Evolutionary conservation across 2,797 vertebrate species (phyloP).

Genomic region (Mustela erminea): DNA sequence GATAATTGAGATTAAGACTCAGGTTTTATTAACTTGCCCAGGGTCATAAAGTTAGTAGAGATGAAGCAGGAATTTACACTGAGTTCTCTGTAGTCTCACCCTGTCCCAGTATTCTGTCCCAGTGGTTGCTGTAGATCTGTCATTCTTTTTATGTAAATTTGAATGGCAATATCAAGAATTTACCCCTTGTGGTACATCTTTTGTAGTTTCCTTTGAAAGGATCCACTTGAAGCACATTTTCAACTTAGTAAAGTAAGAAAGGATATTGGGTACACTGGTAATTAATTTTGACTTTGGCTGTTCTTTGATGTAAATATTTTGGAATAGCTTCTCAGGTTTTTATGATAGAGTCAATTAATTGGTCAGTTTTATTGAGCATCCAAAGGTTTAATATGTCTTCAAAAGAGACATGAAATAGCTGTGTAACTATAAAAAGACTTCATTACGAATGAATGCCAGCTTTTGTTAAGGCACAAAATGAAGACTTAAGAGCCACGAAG

Average conservation of each 20-base stretch:
- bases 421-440: conserved; percentile 66
- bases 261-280: not conserved
- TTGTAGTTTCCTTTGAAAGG: conserved; percentile 29
- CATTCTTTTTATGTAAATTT: not conserved
- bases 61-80: not conserved
- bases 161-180: not conserved
- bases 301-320: conserved; percentile 65
- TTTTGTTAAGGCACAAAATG: conserved; percentile 65
- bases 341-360: conserved; percentile 62
- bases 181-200: not conserved
- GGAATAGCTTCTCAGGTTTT: conserved; percentile 46
- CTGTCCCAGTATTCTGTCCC: not conserved
- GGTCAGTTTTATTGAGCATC: conserved; percentile 62
- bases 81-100: not conserved
- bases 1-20: conserved; percentile 66
- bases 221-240: conserved; percentile 6
- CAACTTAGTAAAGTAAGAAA: not conserved
- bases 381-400: conserved; percentile 66
- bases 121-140: not conserved
- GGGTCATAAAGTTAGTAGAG: not conserved
- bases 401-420: conserved; percentile 53
- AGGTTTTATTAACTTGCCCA: conserved; percentile 23
- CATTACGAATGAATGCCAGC: conserved; percentile 17
- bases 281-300: conserved; percentile 48
- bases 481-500: conserved; percentile 58